Percentiles rank a stretch among this genome's conserved stretches.
These are phyloP conservation scores for Luidia sarsii DNA, from an alignment of 53 echinoderm and acorn worm genomes.

Conservation along the genomic window DNA sequence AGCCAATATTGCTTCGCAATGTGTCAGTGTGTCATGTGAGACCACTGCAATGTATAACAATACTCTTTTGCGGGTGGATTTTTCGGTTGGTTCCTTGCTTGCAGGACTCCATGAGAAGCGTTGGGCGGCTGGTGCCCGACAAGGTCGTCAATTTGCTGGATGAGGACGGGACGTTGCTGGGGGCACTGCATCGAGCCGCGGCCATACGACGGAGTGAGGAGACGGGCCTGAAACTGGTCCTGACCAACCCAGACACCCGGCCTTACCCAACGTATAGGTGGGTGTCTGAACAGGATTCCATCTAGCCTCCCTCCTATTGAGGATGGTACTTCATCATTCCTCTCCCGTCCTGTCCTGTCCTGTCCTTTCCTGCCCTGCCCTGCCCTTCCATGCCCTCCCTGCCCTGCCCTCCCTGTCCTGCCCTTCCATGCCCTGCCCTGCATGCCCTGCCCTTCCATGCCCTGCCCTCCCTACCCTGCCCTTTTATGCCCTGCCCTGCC, in stretches of 20 bases:
- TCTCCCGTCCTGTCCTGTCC: neutral
- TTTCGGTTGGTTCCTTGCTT: no score
- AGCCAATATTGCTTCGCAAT: no score
- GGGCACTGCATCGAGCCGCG: conserved; percentile 53
- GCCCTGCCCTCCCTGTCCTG: no score
- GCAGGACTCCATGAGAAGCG: conserved; percentile 31
- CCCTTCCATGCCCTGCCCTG: no score
- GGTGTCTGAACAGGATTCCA: no score
- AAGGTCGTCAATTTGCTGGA: conserved; percentile 72
- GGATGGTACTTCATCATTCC: neutral
- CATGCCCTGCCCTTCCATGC: no score
- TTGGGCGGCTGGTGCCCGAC: conserved; percentile 59
- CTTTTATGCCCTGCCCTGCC: no score
- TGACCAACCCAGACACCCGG: conserved; percentile 69
- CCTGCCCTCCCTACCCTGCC: no score
- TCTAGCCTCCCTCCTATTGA: neutral
- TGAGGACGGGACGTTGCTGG: conserved; percentile 58
- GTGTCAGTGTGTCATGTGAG: neutral
- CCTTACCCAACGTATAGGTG: conserved; percentile 74
- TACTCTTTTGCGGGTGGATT: no score
- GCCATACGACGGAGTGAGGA: conserved; percentile 69
- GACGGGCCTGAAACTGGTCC: conserved; percentile 76
- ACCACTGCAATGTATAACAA: neutral
- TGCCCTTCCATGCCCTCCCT: no score
- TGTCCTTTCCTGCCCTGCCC: no score